phyloP scores from a whole-genome alignment of 2,888 invertebrate genomes.

The Xylophagus ater region DNA sequence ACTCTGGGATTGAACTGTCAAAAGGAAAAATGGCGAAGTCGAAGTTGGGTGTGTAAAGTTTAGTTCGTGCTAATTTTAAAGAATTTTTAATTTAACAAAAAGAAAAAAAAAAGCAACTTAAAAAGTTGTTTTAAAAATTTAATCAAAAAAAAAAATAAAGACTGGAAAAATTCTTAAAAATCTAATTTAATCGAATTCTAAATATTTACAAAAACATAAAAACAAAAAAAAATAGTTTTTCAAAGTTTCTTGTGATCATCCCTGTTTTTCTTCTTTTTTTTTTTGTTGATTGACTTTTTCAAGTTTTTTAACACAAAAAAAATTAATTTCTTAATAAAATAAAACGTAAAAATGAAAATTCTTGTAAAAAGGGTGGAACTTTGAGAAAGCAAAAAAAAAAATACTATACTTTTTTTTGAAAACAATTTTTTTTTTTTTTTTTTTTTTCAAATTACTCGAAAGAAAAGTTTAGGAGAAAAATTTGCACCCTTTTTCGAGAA shows the following conservation, averaged over 20 bases:
- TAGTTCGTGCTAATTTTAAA: slow-evolving; percentile 6
- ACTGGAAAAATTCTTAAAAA: not conserved
- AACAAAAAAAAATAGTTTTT: too few species aligned
- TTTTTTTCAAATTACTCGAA: too few species aligned
- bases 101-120: slow-evolving; percentile 15
- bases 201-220: too few species aligned
- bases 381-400: slow-evolving; percentile 5
- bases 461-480: not conserved
- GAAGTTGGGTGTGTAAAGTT: slow-evolving; percentile 21
- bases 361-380: slow-evolving; percentile 10
- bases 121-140: slow-evolving; percentile 7
- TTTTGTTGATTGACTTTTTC: slow-evolving; percentile 1
- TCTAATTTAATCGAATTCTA: not conserved
- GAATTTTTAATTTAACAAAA: slow-evolving; percentile 12
- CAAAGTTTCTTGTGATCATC: too few species aligned
- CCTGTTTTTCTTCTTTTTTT: not conserved
- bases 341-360: not conserved
- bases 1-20: slow-evolving; percentile 15
- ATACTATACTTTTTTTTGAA: slow-evolving; percentile 4
- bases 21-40: slow-evolving; percentile 29
- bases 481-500: not conserved
- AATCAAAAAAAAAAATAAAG: not conserved
- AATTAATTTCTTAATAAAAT: not conserved
- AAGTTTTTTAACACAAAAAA: not conserved
- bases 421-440: too few species aligned